A percentile compares a stretch with the other conserved stretches of the same genome.
These are phyloP conservation scores for Graptemys geographica DNA, from an alignment of 2,797 vertebrate genomes.

Conservation along the genomic window DNA sequence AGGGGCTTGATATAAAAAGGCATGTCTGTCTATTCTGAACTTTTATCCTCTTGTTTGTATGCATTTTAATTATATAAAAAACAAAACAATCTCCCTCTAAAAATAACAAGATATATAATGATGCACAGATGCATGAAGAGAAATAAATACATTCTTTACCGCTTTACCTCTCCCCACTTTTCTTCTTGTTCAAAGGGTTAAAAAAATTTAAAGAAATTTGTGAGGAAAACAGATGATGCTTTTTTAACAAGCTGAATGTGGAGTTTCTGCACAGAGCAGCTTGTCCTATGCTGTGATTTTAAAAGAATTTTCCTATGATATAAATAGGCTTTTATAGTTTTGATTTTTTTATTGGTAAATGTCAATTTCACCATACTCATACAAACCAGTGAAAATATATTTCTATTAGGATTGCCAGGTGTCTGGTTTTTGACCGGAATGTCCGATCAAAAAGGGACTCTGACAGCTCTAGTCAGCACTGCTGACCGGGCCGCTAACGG, in stretches of 20 bases:
- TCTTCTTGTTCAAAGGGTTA: neutral
- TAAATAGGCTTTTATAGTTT: neutral
- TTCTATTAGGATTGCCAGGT: no score
- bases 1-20: neutral
- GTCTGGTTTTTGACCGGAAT: no score
- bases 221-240: neutral
- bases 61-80: neutral
- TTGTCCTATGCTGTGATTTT: neutral
- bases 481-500: no score
- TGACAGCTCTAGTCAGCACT: no score
- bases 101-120: neutral
- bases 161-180: neutral
- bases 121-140: neutral
- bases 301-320: neutral
- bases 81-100: constrained; percentile 8
- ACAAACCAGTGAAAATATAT: no score
- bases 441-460: no score
- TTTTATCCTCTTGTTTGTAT: neutral
- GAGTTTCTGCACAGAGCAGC: neutral
- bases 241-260: neutral
- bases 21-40: neutral
- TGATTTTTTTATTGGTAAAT: no score
- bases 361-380: no score
- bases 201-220: neutral
- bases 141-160: neutral